phyloP scores from a whole-genome alignment of 1,140 invertebrate species.

The Drosophila pseudoananassae region DNA sequence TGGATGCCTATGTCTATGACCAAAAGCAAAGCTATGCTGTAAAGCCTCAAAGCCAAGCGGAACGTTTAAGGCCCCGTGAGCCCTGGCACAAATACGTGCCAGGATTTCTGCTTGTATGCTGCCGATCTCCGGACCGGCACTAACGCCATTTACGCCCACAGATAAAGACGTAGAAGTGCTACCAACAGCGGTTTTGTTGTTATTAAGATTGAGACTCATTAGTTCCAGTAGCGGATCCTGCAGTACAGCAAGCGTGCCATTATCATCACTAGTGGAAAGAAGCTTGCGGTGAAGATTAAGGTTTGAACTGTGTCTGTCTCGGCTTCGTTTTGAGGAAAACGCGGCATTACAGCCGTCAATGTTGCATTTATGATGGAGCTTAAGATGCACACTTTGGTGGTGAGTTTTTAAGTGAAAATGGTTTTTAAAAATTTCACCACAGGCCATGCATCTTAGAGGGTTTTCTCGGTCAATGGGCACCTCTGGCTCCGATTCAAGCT shows the following conservation, averaged over 20 bases:
- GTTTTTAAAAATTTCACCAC: constrained; percentile 97
- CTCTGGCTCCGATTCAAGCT: constrained; percentile 86
- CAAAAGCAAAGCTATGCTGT: constrained; percentile 83
- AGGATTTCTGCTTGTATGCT: constrained; percentile 91
- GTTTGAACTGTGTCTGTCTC: constrained; percentile 97
- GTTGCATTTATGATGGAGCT: constrained; percentile 97
- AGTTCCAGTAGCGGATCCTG: constrained; percentile 82
- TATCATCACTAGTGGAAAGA: constrained; percentile 89
- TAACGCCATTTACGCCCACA: not conserved
- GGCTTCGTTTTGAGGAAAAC: constrained; percentile 96
- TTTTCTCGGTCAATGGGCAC: constrained; percentile 93
- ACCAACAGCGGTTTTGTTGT: constrained; percentile 75
- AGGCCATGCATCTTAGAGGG: constrained; percentile 92
- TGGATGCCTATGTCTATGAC: constrained; percentile 48
- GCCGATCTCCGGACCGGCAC: constrained; percentile 55
- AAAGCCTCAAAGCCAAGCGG: constrained; percentile 86
- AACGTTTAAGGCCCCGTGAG: constrained; percentile 84
- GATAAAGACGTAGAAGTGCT: constrained; percentile 2
- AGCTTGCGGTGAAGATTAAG: constrained; percentile 95
- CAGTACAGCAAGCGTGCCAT: constrained; percentile 65
- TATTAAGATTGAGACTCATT: constrained; percentile 73
- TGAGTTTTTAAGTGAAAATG: constrained; percentile 98
- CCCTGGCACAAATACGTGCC: constrained; percentile 90
- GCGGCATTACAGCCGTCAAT: constrained; percentile 98
- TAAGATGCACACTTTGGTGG: constrained; percentile 97